phyloP scores from a whole-genome alignment of 2,797 vertebrate species.

The Steatocranus sp. region DNA sequence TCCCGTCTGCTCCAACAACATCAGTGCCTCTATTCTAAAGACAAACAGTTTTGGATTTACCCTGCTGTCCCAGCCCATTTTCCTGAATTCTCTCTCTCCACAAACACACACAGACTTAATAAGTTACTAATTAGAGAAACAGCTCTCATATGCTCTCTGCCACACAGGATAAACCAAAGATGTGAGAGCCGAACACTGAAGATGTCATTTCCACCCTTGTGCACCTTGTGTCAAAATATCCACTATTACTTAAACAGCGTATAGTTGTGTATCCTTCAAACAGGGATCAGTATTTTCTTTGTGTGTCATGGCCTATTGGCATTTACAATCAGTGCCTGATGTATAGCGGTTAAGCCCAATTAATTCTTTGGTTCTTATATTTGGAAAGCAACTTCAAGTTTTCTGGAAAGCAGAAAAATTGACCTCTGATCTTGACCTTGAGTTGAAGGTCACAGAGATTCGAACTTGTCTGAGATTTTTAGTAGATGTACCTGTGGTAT shows the following conservation, averaged over 20 bases:
- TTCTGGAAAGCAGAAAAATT: background rate
- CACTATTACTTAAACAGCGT: background rate
- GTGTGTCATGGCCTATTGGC: background rate
- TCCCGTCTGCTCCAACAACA: background rate
- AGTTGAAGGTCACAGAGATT: background rate
- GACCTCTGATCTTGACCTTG: background rate
- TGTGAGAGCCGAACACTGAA: background rate
- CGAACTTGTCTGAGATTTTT: background rate
- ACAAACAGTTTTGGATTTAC: background rate
- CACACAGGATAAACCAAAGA: background rate
- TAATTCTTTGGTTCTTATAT: background rate
- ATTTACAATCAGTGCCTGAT: background rate
- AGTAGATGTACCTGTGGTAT: background rate
- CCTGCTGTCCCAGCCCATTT: background rate
- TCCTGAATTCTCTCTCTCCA: background rate
- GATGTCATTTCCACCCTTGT: background rate
- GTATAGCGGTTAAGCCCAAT: background rate
- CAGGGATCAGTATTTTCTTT: background rate
- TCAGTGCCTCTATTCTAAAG: background rate
- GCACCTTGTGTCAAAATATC: background rate
- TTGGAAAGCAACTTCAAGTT: background rate
- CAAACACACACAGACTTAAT: background rate
- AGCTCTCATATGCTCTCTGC: background rate
- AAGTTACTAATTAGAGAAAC: background rate
- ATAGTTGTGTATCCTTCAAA: background rate